phyloP scores from a whole-genome alignment of 23 tunicate genomes.

The Botrylloides violaceus region DNA sequence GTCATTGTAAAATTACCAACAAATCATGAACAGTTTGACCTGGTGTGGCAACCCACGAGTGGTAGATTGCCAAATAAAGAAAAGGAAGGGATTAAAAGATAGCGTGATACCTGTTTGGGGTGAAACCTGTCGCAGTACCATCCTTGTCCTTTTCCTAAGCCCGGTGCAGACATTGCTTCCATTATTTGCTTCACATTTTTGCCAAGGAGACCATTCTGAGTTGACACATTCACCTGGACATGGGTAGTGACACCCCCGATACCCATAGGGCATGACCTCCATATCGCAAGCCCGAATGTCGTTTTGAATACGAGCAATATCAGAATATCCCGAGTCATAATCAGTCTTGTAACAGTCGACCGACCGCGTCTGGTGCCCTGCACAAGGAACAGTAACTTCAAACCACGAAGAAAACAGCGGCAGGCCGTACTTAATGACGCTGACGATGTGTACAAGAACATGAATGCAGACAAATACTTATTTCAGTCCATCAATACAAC shows the following conservation, averaged over 20 bases:
- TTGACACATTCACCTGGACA: constrained; percentile 63
- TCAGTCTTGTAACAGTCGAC: constrained; percentile 42
- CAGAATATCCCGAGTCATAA: constrained; percentile 7
- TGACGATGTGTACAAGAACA: too few relatives aligned
- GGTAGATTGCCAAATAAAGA: too few relatives aligned
- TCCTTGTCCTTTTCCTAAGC: constrained; percentile 1
- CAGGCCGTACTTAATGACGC: too few relatives aligned
- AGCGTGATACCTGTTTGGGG: background rate
- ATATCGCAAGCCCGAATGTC: constrained; percentile 45
- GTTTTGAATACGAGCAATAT: constrained; percentile 21
- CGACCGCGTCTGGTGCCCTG: constrained; percentile 42
- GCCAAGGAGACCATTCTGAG: constrained; percentile 71
- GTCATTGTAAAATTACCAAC: too few relatives aligned
- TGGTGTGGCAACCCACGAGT: too few relatives aligned
- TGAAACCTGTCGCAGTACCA: constrained; percentile 1
- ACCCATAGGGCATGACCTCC: constrained; percentile 39
- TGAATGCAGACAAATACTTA: too few relatives aligned
- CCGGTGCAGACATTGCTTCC: background rate
- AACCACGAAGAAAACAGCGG: background rate
- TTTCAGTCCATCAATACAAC: too few relatives aligned
- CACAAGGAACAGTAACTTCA: background rate
- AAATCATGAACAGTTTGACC: too few relatives aligned
- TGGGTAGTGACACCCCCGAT: constrained; percentile 24
- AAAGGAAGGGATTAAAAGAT: background rate
- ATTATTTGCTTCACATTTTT: constrained; percentile 8